These are phyloP conservation scores for Diorhabda sublineata DNA, from an alignment of 1,140 invertebrate species.

Conservation along the genomic window DNA sequence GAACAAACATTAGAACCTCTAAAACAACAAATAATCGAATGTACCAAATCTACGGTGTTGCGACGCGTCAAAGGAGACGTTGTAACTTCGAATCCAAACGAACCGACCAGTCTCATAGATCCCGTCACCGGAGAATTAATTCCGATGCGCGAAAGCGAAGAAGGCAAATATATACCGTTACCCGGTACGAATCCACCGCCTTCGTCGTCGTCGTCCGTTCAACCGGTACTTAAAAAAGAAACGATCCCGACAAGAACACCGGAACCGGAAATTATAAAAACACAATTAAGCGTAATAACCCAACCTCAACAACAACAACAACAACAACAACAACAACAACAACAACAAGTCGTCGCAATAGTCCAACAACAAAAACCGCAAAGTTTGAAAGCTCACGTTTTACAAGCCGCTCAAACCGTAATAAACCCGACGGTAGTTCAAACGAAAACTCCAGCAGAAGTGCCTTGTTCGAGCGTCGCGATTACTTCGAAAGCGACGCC, in stretches of 20 bases:
- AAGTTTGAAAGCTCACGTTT: conserved; percentile 55
- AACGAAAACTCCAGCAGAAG: conserved; percentile 3
- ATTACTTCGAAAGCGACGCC: not conserved
- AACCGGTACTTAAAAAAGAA: conserved; percentile 24
- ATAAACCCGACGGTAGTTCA: conserved; percentile 21
- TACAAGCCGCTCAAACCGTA: conserved; percentile 44
- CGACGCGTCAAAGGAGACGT: conserved; percentile 43
- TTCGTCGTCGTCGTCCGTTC: not conserved
- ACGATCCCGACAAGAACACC: conserved; percentile 22
- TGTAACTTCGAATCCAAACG: conserved; percentile 37
- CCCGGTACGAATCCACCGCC: conserved; percentile 35
- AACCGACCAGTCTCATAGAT: conserved; percentile 65
- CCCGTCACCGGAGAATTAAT: conserved; percentile 72
- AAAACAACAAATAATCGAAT: conserved; percentile 35
- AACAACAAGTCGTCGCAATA: conserved; percentile 2
- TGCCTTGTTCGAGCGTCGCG: not conserved
- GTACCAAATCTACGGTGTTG: conserved; percentile 41
- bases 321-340: conserved; percentile 24
- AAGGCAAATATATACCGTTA: conserved; percentile 66
- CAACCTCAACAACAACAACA: conserved; percentile 23
- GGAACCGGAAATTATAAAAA: conserved; percentile 24
- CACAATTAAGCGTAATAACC: conserved; percentile 24
- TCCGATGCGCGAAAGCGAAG: conserved; percentile 67
- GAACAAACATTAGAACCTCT: conserved; percentile 37
- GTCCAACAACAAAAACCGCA: conserved; percentile 44